Conservation (phyloP, 1,140 invertebrate genomes). For the Lordiphosa clarofinis region DNA sequence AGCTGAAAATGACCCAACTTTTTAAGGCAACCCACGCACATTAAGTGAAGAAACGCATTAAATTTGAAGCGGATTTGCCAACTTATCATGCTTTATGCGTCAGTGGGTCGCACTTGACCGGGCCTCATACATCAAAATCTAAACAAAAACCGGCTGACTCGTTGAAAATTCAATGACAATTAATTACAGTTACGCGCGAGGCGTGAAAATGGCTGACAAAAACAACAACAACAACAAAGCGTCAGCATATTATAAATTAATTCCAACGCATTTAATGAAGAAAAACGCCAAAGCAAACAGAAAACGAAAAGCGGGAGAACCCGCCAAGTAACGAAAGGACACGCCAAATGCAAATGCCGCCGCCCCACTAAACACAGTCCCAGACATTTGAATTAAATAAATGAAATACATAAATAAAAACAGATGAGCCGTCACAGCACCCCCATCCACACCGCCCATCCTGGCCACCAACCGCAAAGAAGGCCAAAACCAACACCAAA, state of each 20-base stretch:
- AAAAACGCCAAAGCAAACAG: constrained; percentile 57
- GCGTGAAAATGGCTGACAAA: constrained; percentile 59
- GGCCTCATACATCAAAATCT: constrained; percentile 44
- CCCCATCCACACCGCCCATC: no score
- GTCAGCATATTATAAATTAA: constrained; percentile 76
- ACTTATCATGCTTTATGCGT: constrained; percentile 25
- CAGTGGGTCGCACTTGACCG: constrained; percentile 17
- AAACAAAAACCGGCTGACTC: constrained; percentile 54
- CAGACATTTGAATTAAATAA: constrained; percentile 71
- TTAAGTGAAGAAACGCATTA: constrained; percentile 5
- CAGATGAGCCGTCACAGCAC: neutral
- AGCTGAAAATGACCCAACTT: no score
- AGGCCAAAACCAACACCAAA: no score
- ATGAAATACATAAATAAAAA: constrained; percentile 71
- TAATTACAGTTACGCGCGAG: constrained; percentile 65
- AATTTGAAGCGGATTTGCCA: constrained; percentile 19
- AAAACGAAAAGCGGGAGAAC: neutral
- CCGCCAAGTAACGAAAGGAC: constrained; percentile 25
- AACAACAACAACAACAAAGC: constrained; percentile 23
- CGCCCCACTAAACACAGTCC: constrained; percentile 25
- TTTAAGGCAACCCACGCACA: no score
- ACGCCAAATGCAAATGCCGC: constrained; percentile 38
- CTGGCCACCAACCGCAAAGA: no score
- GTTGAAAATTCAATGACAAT: constrained; percentile 73
- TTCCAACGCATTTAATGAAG: constrained; percentile 74